These are phyloP conservation scores for Otus scops DNA, from an alignment of 2,797 vertebrate species.

Conservation along the genomic window DNA sequence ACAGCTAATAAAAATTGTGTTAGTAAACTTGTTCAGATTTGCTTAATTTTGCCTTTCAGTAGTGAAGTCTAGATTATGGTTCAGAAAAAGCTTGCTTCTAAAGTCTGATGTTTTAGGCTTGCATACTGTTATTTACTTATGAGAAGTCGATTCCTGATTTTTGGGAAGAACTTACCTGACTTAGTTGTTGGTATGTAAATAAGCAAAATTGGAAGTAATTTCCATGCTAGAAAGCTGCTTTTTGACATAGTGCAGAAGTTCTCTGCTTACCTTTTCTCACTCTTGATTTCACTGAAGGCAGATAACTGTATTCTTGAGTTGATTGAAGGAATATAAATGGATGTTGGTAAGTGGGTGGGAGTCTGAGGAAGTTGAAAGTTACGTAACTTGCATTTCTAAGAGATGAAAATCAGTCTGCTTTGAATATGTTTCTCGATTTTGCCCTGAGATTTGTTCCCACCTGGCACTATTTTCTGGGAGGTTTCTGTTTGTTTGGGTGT, in stretches of 20 bases:
- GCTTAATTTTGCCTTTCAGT: background rate
- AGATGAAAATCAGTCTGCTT: constrained; percentile 5
- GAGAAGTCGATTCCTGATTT: background rate
- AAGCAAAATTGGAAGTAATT: background rate
- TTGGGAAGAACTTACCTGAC: background rate
- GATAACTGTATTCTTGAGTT: background rate
- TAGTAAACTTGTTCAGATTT: background rate
- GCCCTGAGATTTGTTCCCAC: background rate
- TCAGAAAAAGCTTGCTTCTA: background rate
- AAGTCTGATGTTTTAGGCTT: background rate
- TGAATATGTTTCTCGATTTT: background rate
- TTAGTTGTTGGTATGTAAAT: background rate
- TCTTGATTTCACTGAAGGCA: background rate
- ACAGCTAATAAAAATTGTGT: background rate
- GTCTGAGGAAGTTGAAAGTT: background rate
- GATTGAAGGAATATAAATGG: background rate
- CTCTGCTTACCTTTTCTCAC: background rate
- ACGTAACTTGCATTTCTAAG: constrained; percentile 8
- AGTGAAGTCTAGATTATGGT: background rate
- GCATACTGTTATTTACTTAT: background rate
- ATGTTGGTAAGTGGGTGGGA: background rate
- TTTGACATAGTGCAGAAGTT: background rate
- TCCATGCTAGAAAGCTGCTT: background rate
- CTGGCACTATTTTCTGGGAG: background rate
- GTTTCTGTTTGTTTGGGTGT: background rate